Evolutionary conservation across 2,797 vertebrate genomes (phyloP).

Genomic region (Scyliorhinus canicula): DNA sequence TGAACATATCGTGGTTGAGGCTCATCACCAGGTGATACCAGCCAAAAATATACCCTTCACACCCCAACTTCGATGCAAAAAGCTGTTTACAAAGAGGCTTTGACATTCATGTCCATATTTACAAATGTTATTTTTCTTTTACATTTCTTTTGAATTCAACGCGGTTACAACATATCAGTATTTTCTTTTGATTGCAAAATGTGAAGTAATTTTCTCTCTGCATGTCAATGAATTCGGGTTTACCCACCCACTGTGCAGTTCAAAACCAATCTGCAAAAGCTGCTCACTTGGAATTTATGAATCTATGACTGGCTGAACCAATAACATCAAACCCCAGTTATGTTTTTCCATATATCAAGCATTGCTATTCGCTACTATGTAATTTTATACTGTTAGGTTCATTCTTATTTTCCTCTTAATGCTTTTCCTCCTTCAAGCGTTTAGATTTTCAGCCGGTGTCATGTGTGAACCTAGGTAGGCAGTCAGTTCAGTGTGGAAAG

Average conservation of each 20-base stretch:
- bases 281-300: constrained; percentile 21
- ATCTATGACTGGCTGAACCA: background rate
- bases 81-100: background rate
- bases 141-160: background rate
- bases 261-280: constrained; percentile 4
- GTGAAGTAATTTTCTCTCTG: background rate
- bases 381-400: background rate
- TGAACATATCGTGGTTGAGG: background rate
- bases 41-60: background rate
- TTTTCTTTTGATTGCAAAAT: constrained; percentile 6
- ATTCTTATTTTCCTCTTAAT: background rate
- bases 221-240: background rate
- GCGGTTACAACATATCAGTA: background rate
- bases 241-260: background rate
- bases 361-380: background rate
- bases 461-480: background rate
- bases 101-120: background rate
- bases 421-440: background rate
- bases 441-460: background rate
- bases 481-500: background rate
- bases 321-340: background rate
- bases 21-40: background rate
- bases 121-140: background rate
- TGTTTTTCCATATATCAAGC: background rate
- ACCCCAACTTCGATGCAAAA: background rate